Conservation (phyloP, 2,797 vertebrate species). For the Enteromius treurensis region DNA sequence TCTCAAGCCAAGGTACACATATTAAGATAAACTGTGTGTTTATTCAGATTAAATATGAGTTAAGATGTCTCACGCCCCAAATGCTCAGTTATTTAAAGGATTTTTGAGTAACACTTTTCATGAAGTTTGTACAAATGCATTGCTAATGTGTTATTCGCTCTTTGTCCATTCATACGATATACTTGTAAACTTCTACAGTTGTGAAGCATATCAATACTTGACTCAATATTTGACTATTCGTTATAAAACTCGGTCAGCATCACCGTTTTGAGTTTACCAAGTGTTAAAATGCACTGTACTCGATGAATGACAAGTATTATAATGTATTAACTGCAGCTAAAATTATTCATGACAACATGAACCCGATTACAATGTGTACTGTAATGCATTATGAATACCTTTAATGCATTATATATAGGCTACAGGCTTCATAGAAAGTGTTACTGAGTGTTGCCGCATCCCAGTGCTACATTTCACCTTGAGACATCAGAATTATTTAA, state of each 20-base stretch:
- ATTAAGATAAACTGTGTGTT: neutral
- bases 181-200: neutral
- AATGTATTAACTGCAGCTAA: neutral
- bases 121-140: neutral
- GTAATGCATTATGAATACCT: conserved; percentile 23
- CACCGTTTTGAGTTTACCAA: neutral
- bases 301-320: neutral
- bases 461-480: conserved; percentile 5
- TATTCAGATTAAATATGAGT: neutral
- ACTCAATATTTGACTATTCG: neutral
- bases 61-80: neutral
- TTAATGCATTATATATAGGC: conserved; percentile 20
- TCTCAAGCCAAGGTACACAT: neutral
- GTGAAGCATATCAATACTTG: neutral
- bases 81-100: neutral
- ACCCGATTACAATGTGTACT: neutral
- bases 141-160: neutral
- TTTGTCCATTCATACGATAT: neutral
- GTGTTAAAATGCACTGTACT: neutral
- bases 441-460: conserved; percentile 4
- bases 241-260: neutral
- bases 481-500: conserved; percentile 15
- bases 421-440: conserved; percentile 19
- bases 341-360: neutral
- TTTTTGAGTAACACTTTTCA: neutral